Evolutionary conservation across 1,140 invertebrate genomes (phyloP), one percentile per base, ranked within the genome.

Genomic region (Trichonephila inaurata): DNA sequence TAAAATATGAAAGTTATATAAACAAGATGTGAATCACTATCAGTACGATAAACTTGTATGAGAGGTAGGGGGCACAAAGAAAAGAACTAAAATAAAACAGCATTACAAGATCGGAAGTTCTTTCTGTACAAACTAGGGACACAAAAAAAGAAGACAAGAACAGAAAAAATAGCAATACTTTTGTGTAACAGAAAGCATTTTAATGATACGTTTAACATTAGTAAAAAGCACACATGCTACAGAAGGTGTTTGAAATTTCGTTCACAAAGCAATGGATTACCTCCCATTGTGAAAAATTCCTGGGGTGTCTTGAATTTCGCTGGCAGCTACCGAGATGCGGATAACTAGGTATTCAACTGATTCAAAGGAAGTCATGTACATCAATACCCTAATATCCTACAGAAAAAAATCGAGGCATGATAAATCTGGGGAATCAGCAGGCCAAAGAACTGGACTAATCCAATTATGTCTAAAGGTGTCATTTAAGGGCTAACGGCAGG

Each of bases 181-280:
- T 66, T 1, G 2, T 10, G 28, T 1, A 28, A 66, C 64, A n/a
- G 18, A n/a, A 64, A 64, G 19, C 62, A 8, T 66, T 66, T 66
- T n/a, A 7, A 66, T 8, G 5, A n/a, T n/a, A 66, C 10, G 2
- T 24, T 66, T 66, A 5, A 66, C 21, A n/a, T 19, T 24, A 2
- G 21, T 16, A n/a, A 66, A 24, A 5, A 24, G 6, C 7, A 40
- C 24, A n/a, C 18, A 66, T n/a, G 0, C 64, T 66, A 40, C 16
- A 81, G 58, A n/a, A 82, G 24, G 72, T 91, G 72, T 81, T 91
- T 51, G 24, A 90, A 72, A 60, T 90, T 90, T 64, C 19, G 12
- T 0, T 12, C 89, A 40, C 19, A 40, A 24, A 21, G 64, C 89
- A 62, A 28, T n/a, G 1, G n/a, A 81, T 12, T 28, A 1, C 24